phyloP scores from a whole-genome alignment of 2,113 vertebrate genomes.

The Globicephala melas region DNA sequence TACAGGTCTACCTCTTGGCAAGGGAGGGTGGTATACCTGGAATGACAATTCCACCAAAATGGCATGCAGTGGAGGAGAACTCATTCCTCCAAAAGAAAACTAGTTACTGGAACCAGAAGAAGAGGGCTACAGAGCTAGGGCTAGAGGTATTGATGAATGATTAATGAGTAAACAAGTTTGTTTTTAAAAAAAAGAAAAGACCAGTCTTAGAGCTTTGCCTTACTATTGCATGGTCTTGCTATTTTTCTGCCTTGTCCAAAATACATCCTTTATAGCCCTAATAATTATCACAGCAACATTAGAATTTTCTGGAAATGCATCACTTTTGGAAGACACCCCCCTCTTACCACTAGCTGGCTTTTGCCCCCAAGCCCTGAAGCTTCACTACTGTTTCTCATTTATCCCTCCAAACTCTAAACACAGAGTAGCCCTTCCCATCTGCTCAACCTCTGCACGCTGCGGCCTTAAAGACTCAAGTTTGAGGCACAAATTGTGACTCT shows the following conservation, averaged over 20 bases:
- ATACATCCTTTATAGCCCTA: not conserved
- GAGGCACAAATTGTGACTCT: not conserved
- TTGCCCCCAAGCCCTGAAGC: not conserved
- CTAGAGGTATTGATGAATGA: not conserved
- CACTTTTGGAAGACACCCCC: not conserved
- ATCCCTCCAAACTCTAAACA: not conserved
- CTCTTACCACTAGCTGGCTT: not conserved
- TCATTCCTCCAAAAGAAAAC: not conserved
- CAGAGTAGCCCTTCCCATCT: not conserved
- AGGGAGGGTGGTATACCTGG: not conserved
- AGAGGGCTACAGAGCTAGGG: not conserved
- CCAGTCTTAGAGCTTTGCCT: not conserved
- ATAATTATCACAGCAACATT: not conserved
- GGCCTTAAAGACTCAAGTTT: not conserved
- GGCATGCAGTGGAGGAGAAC: not conserved
- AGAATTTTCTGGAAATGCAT: not conserved
- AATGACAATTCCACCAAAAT: not conserved
- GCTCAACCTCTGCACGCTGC: not conserved
- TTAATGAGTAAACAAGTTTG: not conserved
- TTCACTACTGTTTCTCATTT: not conserved
- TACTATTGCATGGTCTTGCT: not conserved
- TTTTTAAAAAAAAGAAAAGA: fast-evolving
- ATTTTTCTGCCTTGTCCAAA: not conserved
- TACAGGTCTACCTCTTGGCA: not conserved
- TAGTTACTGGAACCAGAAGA: not conserved